These are phyloP conservation scores for Ostrea edulis DNA, from an alignment of 1,140 invertebrate genomes.

Conservation along the genomic window DNA sequence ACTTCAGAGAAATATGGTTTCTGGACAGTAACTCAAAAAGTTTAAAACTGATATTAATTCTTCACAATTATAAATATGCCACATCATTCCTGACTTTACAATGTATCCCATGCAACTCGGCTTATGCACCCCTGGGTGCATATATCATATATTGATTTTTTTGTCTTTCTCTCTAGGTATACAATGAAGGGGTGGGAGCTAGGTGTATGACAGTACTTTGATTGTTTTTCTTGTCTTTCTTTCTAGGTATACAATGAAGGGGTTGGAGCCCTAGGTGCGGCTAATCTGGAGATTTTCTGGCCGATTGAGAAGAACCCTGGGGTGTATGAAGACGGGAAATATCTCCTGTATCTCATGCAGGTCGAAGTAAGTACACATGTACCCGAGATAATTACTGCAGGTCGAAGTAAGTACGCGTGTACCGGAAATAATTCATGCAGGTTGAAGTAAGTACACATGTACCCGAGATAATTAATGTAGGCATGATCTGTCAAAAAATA, in stretches of 20 bases:
- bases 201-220: not conserved
- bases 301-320: constrained; percentile 92
- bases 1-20: too few species aligned
- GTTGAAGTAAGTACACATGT: not conserved
- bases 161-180: too few species aligned
- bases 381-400: not conserved
- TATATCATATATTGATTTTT: too few species aligned
- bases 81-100: too few species aligned
- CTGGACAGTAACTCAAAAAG: too few species aligned
- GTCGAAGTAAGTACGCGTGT: not conserved
- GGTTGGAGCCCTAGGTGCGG: constrained; percentile 88
- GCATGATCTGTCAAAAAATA: not conserved
- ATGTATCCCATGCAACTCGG: too few species aligned
- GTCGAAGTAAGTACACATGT: constrained; percentile 76
- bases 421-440: not conserved
- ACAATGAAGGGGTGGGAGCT: too few species aligned
- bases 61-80: too few species aligned
- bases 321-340: constrained; percentile 87
- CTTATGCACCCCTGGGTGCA: too few species aligned
- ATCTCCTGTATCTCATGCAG: constrained; percentile 93
- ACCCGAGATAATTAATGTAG: not conserved
- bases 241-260: constrained; percentile 87
- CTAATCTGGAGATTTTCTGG: constrained; percentile 92
- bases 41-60: too few species aligned
- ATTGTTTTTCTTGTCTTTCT: not conserved